phyloP scores from a whole-genome alignment of 1,140 invertebrate species.

The Subanguina moxae region DNA sequence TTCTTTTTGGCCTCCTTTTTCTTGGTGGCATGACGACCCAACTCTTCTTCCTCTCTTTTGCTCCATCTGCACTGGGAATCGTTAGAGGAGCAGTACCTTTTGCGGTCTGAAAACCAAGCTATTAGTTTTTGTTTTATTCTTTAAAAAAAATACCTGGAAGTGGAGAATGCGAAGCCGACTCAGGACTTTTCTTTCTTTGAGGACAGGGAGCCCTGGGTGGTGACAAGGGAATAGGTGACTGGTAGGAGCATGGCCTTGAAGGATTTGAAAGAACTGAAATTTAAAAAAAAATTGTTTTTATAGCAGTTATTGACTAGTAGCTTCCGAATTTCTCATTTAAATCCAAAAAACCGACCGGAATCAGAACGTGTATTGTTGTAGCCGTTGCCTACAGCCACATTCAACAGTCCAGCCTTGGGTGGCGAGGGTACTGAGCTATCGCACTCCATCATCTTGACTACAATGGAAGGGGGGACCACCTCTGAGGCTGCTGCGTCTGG shows the following conservation, averaged over 20 bases:
- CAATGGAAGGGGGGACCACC: not conserved
- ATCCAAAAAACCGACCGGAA: no score
- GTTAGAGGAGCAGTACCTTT: constrained; percentile 1
- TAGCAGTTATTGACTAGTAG: no score
- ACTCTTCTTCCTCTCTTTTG: not conserved
- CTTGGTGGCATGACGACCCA: not conserved
- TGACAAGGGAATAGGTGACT: constrained; percentile 14
- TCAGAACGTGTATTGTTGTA: not conserved
- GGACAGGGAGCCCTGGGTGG: constrained; percentile 24
- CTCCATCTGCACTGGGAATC: not conserved
- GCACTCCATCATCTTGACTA: constrained; percentile 43
- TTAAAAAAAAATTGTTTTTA: not conserved
- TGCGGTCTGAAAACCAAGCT: not conserved
- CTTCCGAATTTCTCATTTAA: no score
- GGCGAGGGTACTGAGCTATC: constrained; percentile 49
- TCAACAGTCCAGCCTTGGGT: constrained; percentile 9
- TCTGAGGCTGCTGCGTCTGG: not conserved
- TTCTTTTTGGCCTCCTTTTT: constrained; percentile 12
- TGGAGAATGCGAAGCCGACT: not conserved
- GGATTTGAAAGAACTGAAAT: constrained; percentile 12
- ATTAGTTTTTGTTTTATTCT: not conserved
- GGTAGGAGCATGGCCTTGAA: constrained; percentile 19
- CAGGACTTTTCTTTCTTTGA: constrained; percentile 7
- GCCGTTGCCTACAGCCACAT: not conserved
- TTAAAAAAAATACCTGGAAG: not conserved